Evolutionary conservation across 1,140 invertebrate genomes (phyloP).

Genomic region (Platyscapa corneri): DNA sequence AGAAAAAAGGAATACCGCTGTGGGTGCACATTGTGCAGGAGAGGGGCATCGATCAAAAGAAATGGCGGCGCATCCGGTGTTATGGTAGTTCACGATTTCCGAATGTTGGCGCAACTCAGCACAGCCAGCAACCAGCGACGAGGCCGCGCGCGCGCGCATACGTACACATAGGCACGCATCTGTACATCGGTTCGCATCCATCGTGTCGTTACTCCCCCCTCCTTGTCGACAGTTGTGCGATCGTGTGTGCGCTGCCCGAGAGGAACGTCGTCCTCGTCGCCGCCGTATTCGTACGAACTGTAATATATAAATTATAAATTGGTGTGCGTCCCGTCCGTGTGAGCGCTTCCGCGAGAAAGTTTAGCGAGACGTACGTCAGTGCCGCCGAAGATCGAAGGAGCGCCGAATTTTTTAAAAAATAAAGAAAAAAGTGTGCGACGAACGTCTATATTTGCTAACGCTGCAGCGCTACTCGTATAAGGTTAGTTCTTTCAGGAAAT

Average conservation of each 20-base stretch:
- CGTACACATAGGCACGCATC: background rate
- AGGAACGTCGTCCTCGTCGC: slow-evolving; percentile 14
- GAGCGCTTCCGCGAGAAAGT: slow-evolving; percentile 15
- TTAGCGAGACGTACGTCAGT: slow-evolving; percentile 17
- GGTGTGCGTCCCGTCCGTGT: background rate
- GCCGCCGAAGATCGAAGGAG: background rate
- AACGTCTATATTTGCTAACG: background rate
- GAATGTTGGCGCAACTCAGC: slow-evolving; percentile 1
- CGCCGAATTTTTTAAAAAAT: background rate
- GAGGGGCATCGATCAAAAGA: background rate
- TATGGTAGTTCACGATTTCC: background rate
- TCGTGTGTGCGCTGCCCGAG: slow-evolving; percentile 20
- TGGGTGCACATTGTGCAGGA: background rate
- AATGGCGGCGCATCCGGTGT: slow-evolving; percentile 35
- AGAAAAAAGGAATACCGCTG: background rate
- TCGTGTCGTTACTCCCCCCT: slow-evolving; percentile 1
- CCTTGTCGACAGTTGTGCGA: slow-evolving; percentile 9
- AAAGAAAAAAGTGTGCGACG: slow-evolving; percentile 12
- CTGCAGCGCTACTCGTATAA: slow-evolving; percentile 15
- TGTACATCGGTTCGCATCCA: background rate
- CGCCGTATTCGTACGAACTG: background rate
- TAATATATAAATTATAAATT: slow-evolving; percentile 6
- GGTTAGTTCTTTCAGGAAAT: background rate
- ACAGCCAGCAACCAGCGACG: background rate
- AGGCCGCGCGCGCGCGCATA: background rate